These are phyloP conservation scores for Theonella swinhoei DNA, from an alignment of 37 sponge, comb jelly and placozoan species.

Conservation along the genomic window DNA sequence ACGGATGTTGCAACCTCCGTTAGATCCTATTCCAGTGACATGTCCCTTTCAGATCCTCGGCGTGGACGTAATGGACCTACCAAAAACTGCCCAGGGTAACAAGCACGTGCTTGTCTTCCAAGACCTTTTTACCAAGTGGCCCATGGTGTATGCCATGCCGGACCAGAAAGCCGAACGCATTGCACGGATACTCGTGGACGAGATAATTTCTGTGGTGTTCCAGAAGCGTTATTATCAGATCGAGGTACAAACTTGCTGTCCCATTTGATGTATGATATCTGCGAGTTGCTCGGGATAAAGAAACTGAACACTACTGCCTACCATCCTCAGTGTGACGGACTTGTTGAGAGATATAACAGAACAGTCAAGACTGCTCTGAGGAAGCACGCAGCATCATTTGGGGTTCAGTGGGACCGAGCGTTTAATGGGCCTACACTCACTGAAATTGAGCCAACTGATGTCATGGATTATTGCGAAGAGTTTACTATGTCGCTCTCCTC, in stretches of 20 bases:
- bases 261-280: conserved; percentile 31
- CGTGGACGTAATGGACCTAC: too few relatives aligned
- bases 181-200: conserved; percentile 32
- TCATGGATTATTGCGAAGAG: too few relatives aligned
- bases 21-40: conserved; percentile 55
- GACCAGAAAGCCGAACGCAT: conserved; percentile 58
- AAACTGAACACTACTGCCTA: conserved; percentile 50
- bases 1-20: conserved; percentile 14
- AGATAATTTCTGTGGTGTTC: conserved; percentile 36
- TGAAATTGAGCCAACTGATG: too few relatives aligned
- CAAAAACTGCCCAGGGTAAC: conserved; percentile 63
- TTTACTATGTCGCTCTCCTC: too few relatives aligned
- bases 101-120: conserved; percentile 64
- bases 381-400: conserved; percentile 20
- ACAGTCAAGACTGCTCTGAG: conserved; percentile 37
- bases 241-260: conserved; percentile 37
- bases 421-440: too few relatives aligned
- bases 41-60: conserved; percentile 60
- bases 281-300: conserved; percentile 32
- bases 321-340: conserved; percentile 43
- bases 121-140: conserved; percentile 64
- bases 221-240: conserved; percentile 43
- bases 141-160: conserved; percentile 54
- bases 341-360: conserved; percentile 26
- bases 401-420: conserved; percentile 48